phyloP scores from a whole-genome alignment of 1,140 invertebrate genomes.

The Lineus longissimus region DNA sequence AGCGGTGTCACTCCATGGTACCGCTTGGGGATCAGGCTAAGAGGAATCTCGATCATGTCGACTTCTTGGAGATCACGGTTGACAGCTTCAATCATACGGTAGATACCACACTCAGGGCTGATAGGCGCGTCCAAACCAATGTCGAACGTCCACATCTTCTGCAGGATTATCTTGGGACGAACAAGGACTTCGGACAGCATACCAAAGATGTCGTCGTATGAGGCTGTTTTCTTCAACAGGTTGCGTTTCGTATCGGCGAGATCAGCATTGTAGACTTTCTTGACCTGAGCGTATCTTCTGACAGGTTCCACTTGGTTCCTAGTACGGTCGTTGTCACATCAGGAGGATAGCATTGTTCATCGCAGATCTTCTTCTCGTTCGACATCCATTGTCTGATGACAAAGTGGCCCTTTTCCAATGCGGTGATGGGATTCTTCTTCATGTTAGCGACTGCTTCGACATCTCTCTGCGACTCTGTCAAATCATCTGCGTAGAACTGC shows the following conservation, averaged over 20 bases:
- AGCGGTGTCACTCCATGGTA: not conserved
- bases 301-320: not conserved
- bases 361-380: not conserved
- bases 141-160: not conserved
- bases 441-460: not conserved
- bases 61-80: not conserved
- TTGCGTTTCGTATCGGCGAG: not conserved
- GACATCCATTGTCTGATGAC: not conserved
- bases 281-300: not conserved
- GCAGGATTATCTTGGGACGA: not conserved
- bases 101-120: not conserved
- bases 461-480: not conserved
- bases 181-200: not conserved
- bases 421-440: not conserved
- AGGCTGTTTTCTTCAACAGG: not conserved
- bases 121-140: not conserved
- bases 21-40: not conserved
- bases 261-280: not conserved
- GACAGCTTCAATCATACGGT: not conserved
- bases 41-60: not conserved
- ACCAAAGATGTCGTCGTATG: not conserved
- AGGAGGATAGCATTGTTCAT: not conserved
- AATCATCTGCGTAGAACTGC: slow-evolving; percentile 4
- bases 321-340: not conserved
- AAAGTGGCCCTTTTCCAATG: not conserved